Evolutionary conservation across 2,797 vertebrate genomes (phyloP).

Genomic region (Liparis tanakae): DNA sequence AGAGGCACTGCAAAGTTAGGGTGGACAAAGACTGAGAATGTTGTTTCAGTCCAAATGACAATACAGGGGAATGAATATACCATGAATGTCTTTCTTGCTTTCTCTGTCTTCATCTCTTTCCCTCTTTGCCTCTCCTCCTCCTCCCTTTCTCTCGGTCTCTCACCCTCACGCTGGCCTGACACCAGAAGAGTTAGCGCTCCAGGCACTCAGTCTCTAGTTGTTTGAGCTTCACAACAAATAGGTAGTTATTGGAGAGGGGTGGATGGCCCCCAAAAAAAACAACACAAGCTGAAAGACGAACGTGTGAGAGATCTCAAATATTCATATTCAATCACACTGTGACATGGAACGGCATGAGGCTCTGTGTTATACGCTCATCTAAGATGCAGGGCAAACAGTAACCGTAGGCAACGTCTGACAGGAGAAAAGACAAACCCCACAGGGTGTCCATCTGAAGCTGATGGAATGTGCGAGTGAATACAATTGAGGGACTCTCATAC

Average conservation of each 20-base stretch:
- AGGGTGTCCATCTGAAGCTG: slow-evolving; percentile 57
- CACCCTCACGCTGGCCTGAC: slow-evolving; percentile 51
- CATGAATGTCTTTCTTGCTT: slow-evolving; percentile 33
- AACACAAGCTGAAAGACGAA: slow-evolving; percentile 29
- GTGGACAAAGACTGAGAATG: slow-evolving; percentile 26
- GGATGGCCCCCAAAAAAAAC: slow-evolving; percentile 29
- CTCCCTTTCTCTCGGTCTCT: slow-evolving; percentile 27
- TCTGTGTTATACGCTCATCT: slow-evolving; percentile 59
- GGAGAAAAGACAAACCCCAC: slow-evolving; percentile 57
- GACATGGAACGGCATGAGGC: slow-evolving; percentile 58
- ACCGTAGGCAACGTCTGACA: slow-evolving; percentile 65
- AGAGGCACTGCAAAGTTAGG: slow-evolving; percentile 27
- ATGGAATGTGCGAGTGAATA: slow-evolving; percentile 66
- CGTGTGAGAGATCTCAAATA: slow-evolving; percentile 45
- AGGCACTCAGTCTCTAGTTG: slow-evolving; percentile 65
- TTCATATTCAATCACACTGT: slow-evolving; percentile 60
- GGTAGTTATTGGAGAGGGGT: slow-evolving; percentile 42
- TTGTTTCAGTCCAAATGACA: slow-evolving; percentile 28
- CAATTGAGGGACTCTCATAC: slow-evolving; percentile 58
- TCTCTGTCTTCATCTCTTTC: slow-evolving; percentile 40
- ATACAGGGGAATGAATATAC: slow-evolving; percentile 31
- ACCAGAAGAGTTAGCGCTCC: slow-evolving; percentile 66
- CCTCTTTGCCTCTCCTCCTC: slow-evolving; percentile 33
- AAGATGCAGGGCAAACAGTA: slow-evolving; percentile 63
- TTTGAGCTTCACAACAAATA: slow-evolving; percentile 57